Conservation (phyloP, 2,888 invertebrate genomes). For the Calameuta pallipes region DNA sequence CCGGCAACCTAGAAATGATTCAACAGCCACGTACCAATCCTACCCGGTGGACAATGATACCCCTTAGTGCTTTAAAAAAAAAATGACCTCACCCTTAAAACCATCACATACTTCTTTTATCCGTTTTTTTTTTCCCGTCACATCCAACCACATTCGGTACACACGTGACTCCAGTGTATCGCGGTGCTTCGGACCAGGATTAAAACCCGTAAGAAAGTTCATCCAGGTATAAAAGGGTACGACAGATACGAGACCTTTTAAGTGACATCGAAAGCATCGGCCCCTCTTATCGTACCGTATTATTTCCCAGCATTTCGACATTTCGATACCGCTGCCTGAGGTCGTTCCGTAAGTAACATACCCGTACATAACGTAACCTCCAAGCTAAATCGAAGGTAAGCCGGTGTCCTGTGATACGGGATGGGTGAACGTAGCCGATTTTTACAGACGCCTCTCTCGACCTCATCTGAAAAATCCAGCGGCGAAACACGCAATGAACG, state of each 20-base stretch:
- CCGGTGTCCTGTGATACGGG: neutral
- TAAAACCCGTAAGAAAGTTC: neutral
- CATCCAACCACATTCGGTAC: neutral
- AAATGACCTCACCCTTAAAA: neutral
- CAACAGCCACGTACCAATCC: neutral
- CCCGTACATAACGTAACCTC: neutral
- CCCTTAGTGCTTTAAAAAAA: neutral
- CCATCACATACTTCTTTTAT: neutral
- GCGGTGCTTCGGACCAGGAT: neutral
- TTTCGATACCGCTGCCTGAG: neutral
- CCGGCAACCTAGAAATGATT: neutral
- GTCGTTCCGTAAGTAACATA: neutral
- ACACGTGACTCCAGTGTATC: neutral
- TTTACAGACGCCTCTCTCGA: constrained; percentile 2
- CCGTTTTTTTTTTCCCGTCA: neutral
- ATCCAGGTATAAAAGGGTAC: neutral
- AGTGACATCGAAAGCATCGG: neutral
- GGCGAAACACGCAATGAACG: constrained; percentile 1
- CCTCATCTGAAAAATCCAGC: neutral
- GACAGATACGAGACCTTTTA: neutral
- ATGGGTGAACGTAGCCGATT: neutral
- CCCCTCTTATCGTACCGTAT: neutral
- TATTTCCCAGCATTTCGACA: neutral
- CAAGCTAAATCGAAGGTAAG: neutral
- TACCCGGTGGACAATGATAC: neutral